phyloP scores from a whole-genome alignment of 2,888 invertebrate species.

The Drosophila ochracea region DNA sequence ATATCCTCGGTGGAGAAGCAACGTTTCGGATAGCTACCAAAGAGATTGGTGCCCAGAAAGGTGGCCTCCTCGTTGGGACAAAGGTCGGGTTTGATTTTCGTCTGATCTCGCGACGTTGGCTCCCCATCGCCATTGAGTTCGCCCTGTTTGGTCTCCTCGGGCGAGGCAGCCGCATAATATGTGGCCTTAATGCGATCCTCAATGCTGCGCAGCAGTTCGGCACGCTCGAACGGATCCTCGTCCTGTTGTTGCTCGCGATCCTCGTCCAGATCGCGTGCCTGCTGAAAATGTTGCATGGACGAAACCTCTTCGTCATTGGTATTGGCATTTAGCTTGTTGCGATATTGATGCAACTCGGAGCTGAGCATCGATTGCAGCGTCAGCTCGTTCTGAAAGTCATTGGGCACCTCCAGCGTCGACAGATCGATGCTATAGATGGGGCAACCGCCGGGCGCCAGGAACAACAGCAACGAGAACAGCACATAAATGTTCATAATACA shows the following conservation, averaged over 20 bases:
- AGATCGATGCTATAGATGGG: conserved; percentile 78
- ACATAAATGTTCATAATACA: conserved; percentile 75
- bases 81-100: neutral
- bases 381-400: conserved; percentile 75
- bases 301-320: conserved; percentile 13
- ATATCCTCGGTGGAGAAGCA: conserved; percentile 84
- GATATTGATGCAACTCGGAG: conserved; percentile 66
- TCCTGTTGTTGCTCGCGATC: neutral
- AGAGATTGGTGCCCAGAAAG: conserved; percentile 84
- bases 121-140: neutral
- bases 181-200: conserved; percentile 47
- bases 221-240: conserved; percentile 16
- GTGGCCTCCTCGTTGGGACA: conserved; percentile 14
- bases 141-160: conserved; percentile 14
- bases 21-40: conserved; percentile 71
- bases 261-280: conserved; percentile 11
- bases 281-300: conserved; percentile 7
- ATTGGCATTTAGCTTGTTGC: conserved; percentile 50
- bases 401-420: conserved; percentile 71
- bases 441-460: conserved; percentile 76
- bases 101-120: neutral
- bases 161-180: conserved; percentile 29
- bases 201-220: conserved; percentile 36
- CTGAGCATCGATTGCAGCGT: conserved; percentile 72
- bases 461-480: conserved; percentile 67